Evolutionary conservation across 1,140 invertebrate genomes (phyloP).

Genomic region (Drosophila bifasciata): DNA sequence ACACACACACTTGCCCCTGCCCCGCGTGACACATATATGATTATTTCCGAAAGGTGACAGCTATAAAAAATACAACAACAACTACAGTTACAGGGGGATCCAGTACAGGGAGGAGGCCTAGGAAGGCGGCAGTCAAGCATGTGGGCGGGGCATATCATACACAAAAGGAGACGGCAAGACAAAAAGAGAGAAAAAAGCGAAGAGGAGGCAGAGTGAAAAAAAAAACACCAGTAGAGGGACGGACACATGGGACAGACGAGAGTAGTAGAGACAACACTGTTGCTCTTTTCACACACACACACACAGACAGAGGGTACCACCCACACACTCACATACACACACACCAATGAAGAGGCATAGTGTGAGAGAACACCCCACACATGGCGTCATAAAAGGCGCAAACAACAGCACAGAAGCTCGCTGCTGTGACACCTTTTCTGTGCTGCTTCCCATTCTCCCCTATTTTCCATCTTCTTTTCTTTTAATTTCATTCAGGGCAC

Average conservation of each 20-base stretch:
- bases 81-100: conserved; percentile 16
- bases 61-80: conserved; percentile 65
- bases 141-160: neutral
- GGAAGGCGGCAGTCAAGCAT: too few species aligned
- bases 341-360: conserved; percentile 28
- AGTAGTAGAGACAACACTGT: conserved; percentile 66
- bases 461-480: conserved; percentile 66
- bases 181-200: conserved; percentile 42
- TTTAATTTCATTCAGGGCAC: conserved; percentile 66
- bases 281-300: conserved; percentile 68
- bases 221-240: too few species aligned
- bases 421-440: conserved; percentile 57
- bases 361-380: neutral
- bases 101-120: conserved; percentile 12
- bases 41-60: conserved; percentile 82
- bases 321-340: conserved; percentile 24
- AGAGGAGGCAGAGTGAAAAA: conserved; percentile 2
- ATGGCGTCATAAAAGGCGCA: conserved; percentile 1
- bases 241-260: too few species aligned
- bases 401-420: conserved; percentile 25
- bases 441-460: conserved; percentile 13
- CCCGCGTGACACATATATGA: conserved; percentile 78
- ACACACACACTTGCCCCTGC: neutral
- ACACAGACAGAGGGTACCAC: conserved; percentile 29
- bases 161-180: conserved; percentile 65